These are phyloP conservation scores for Harpalus rufipes DNA, from an alignment of 2,888 invertebrate genomes.

Conservation along the genomic window DNA sequence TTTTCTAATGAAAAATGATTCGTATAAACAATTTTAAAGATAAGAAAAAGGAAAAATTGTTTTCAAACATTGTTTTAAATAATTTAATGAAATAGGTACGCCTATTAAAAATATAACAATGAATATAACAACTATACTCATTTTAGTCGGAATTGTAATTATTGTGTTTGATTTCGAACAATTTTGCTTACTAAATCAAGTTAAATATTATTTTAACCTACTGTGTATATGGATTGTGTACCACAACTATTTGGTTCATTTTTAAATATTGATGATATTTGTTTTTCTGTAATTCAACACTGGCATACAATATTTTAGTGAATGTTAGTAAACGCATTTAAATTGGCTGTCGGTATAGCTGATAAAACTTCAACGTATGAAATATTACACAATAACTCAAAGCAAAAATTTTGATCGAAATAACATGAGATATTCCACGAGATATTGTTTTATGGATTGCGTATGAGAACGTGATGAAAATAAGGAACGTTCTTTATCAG, in stretches of 20 bases:
- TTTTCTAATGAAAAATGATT: no score
- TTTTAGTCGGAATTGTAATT: no score
- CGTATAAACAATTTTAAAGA: no score
- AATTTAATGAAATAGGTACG: no score
- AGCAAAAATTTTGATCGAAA: constrained; percentile 53
- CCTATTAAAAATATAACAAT: no score
- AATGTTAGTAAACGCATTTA: constrained; percentile 33
- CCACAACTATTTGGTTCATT: not conserved
- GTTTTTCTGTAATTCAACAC: not conserved
- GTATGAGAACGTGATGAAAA: constrained; percentile 61
- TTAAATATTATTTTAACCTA: no score
- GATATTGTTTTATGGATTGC: constrained; percentile 62
- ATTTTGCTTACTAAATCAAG: no score
- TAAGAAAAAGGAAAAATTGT: no score
- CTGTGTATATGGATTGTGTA: no score
- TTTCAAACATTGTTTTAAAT: no score
- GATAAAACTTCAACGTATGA: constrained; percentile 53
- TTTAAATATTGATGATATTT: not conserved
- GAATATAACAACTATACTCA: no score
- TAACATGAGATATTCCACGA: constrained; percentile 52
- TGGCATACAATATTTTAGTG: not conserved
- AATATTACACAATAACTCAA: constrained; percentile 54
- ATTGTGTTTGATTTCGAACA: no score
- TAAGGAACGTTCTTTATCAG: constrained; percentile 47
- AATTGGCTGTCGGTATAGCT: constrained; percentile 36